These are phyloP conservation scores for Drosophila paracracens DNA, from an alignment of 2,888 invertebrate genomes.

Conservation along the genomic window DNA sequence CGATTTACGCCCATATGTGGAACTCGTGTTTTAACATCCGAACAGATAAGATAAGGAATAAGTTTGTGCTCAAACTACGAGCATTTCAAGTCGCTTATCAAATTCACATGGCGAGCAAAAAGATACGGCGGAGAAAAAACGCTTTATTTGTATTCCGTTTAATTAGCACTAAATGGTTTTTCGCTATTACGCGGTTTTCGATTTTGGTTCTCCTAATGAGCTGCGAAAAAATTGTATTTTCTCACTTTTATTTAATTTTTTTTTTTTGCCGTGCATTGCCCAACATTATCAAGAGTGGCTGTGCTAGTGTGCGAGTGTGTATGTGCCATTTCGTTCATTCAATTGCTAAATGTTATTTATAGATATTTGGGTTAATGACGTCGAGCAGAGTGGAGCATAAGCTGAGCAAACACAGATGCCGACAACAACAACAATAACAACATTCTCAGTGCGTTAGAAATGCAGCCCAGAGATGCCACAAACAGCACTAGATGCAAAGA, in stretches of 20 bases:
- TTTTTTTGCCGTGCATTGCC: slow-evolving; percentile 22
- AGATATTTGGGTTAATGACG: slow-evolving; percentile 79
- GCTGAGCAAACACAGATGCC: slow-evolving; percentile 51
- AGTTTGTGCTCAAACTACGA: slow-evolving; percentile 7
- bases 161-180: slow-evolving; percentile 40
- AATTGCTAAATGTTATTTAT: slow-evolving; percentile 73
- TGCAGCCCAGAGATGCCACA: slow-evolving; percentile 33
- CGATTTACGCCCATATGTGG: slow-evolving; percentile 4
- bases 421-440: slow-evolving; percentile 11
- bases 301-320: slow-evolving; percentile 25
- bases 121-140: slow-evolving; percentile 13
- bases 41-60: slow-evolving; percentile 44
- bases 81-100: slow-evolving; percentile 39
- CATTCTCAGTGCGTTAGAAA: slow-evolving; percentile 38
- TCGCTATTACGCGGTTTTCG: slow-evolving; percentile 4
- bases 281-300: slow-evolving; percentile 26
- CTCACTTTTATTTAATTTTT: slow-evolving; percentile 8
- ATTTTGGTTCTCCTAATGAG: slow-evolving; percentile 23
- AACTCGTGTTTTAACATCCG: slow-evolving; percentile 33
- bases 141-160: slow-evolving; percentile 10
- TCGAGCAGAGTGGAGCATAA: slow-evolving; percentile 41
- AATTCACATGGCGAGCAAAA: slow-evolving; percentile 11
- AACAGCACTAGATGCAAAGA: slow-evolving; percentile 32
- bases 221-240: slow-evolving; percentile 44
- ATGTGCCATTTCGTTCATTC: slow-evolving; percentile 53